Base-by-base conservation (phyloP, 2,797 vertebrate genomes). In the Prunella strophiata region DNA sequence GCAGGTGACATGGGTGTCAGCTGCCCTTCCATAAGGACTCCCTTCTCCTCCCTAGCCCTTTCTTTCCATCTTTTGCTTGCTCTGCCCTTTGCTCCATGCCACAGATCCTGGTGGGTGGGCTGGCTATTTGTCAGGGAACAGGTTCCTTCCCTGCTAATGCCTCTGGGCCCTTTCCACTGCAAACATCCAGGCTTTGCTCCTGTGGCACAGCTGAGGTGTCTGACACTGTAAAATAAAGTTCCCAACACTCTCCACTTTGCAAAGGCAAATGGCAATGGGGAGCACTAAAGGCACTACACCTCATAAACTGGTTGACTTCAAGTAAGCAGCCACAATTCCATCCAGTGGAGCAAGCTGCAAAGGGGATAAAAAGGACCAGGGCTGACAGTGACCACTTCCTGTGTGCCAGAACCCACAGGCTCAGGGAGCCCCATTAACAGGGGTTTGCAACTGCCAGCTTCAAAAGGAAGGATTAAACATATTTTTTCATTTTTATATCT, bases 11-110 rank as follows among this genome's bases (percentile, higher is more conserved):
- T 0, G 8, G 42, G 27, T 36, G 40, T 7, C n/a, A 61, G 52
- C 42, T 16, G 2, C 32, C n/a, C 48, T 5, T 30, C 55, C 0
- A 0, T 4, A 30, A 40, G 21, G 4, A 15, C 3, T 15, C 40
- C 11, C n/a, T 50, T 16, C 32, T 54, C 43, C 40, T 73, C 40
- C 30, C 61, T 3, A 54, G 11, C 19, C 19, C 20, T n/a, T 36
- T 32, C 21, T 20, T 57, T 26, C 3, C 40, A 16, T 5, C 8
- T 42, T 81, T 27, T 63, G 36, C 20, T 47, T 47, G 9, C 61
- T 74, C 62, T 50, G 36, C n/a, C 16, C 40, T 52, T 34, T 27
- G 61, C 30, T 77, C 27, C 2, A 0, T 18, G 45, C 27, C n/a
- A 3, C 14, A 27, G 3, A 10, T 11, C 20, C 67, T 30, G 13